Percentiles rank a stretch among this genome's conserved stretches.
Conservation (phyloP, 2,797 vertebrate species). For the Arnoldichthys spilopterus region DNA sequence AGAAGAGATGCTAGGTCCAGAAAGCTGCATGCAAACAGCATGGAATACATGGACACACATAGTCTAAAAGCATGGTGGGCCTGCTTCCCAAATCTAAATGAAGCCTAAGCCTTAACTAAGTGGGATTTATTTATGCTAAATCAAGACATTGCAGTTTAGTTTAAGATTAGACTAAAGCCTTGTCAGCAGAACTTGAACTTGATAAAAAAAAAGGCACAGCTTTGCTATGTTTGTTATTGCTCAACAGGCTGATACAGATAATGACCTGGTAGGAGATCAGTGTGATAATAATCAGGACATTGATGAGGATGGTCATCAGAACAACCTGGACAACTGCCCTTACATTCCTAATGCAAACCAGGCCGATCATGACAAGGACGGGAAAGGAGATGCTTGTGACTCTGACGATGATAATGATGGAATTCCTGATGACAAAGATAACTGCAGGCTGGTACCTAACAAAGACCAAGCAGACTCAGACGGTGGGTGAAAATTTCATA, state of each 20-base stretch:
- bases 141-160: not conserved
- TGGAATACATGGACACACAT: not conserved
- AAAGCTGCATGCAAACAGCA: slow-evolving; percentile 78
- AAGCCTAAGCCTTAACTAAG: not conserved
- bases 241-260: slow-evolving; percentile 89
- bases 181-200: no score
- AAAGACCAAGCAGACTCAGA: slow-evolving; percentile 92
- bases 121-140: not conserved
- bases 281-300: slow-evolving; percentile 98
- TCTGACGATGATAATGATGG: slow-evolving; percentile 96
- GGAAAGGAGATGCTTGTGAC: slow-evolving; percentile 96
- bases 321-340: slow-evolving; percentile 97
- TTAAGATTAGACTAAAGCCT: not conserved
- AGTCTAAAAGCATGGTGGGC: no score
- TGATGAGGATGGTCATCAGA: slow-evolving; percentile 97
- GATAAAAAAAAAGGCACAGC: no score
- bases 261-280: slow-evolving; percentile 92
- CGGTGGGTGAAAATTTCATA: slow-evolving; percentile 70
- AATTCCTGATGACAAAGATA: slow-evolving; percentile 95
- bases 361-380: slow-evolving; percentile 96
- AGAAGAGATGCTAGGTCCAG: slow-evolving; percentile 90
- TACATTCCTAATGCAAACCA: slow-evolving; percentile 97
- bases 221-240: not conserved
- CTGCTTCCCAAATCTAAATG: no score
- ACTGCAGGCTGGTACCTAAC: slow-evolving; percentile 92